Evolutionary conservation across 35 echinoderm and acorn worm genomes (phyloP).

Genomic region (Amphiura filiformis): DNA sequence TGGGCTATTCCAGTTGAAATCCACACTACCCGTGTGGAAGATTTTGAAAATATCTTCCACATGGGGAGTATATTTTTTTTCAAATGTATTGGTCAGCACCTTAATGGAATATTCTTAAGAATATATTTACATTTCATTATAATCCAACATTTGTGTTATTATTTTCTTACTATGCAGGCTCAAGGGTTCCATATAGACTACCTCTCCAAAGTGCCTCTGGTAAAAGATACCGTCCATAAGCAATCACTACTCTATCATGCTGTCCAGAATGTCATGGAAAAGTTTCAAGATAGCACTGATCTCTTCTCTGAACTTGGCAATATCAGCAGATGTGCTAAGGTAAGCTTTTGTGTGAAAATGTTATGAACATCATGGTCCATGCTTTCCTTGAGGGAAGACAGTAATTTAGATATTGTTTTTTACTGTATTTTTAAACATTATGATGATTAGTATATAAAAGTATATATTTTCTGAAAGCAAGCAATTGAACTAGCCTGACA

Average conservation of each 20-base stretch:
- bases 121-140: not conserved
- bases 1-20: too few relatives aligned
- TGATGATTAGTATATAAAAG: too few relatives aligned
- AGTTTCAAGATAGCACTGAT: constrained; percentile 90
- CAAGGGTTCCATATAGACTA: constrained; percentile 93
- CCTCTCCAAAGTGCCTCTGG: constrained; percentile 84
- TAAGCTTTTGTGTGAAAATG: too few relatives aligned
- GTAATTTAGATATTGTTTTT: too few relatives aligned
- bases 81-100: not conserved
- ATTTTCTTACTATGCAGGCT: constrained; percentile 26
- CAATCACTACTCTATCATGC: constrained; percentile 91
- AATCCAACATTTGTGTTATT: not conserved
- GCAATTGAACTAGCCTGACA: too few relatives aligned
- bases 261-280: constrained; percentile 72
- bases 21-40: too few relatives aligned
- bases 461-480: too few relatives aligned
- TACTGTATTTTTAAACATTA: too few relatives aligned
- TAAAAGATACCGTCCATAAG: constrained; percentile 93
- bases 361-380: too few relatives aligned
- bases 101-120: not conserved
- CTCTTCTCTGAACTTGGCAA: constrained; percentile 84
- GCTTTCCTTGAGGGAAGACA: too few relatives aligned
- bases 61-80: not conserved
- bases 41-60: too few relatives aligned
- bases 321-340: constrained; percentile 80